Evolutionary conservation across 2,888 invertebrate genomes (phyloP).

Genomic region (Epinotia brunnichana): DNA sequence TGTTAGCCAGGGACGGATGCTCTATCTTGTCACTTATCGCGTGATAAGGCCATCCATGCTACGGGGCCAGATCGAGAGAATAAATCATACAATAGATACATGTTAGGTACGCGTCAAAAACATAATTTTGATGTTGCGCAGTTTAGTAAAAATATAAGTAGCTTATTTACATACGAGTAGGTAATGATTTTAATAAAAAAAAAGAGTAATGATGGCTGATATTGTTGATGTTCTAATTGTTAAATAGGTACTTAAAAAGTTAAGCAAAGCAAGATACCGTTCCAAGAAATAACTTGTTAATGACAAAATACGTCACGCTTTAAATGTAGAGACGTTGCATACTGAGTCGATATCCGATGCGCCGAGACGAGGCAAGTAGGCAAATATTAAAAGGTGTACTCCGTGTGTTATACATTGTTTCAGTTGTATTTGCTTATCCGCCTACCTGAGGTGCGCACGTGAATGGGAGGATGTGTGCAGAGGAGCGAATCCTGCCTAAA

Average conservation of each 20-base stretch:
- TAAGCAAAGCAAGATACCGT: neutral
- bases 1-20: too few relatives aligned
- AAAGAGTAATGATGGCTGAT: too few relatives aligned
- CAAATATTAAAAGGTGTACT: slow-evolving; percentile 14
- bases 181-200: too few relatives aligned
- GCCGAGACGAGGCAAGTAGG: neutral
- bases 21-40: too few relatives aligned
- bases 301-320: neutral
- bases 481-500: slow-evolving; percentile 43
- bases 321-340: neutral
- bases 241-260: neutral
- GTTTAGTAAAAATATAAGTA: too few relatives aligned
- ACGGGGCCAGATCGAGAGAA: too few relatives aligned
- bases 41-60: too few relatives aligned
- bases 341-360: neutral
- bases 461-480: slow-evolving; percentile 52
- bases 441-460: slow-evolving; percentile 49
- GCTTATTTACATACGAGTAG: too few relatives aligned
- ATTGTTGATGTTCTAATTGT: neutral
- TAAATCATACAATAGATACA: too few relatives aligned
- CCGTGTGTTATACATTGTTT: slow-evolving; percentile 21
- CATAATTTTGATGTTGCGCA: too few relatives aligned
- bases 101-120: too few relatives aligned
- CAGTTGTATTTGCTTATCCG: slow-evolving; percentile 33
- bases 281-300: neutral